Evolutionary conservation across 2,113 vertebrate genomes (phyloP).

Genomic region (Rhea americana): DNA sequence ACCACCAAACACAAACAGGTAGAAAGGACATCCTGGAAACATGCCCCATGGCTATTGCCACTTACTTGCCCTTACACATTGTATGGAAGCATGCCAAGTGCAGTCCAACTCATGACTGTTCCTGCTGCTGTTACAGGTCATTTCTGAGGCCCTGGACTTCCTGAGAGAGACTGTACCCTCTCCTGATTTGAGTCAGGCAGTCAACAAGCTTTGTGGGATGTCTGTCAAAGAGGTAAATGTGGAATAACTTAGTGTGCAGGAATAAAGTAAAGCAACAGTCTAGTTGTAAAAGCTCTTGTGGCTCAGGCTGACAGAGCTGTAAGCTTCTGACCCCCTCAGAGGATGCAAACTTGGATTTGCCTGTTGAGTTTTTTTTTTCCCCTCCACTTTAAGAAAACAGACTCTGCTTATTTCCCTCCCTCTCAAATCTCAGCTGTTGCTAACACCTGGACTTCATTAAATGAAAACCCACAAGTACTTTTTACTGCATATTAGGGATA

Average conservation of each 20-base stretch:
- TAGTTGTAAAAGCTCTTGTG: not conserved
- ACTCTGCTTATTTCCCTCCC: not conserved
- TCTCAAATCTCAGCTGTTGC: slow-evolving; percentile 5
- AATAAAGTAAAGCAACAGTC: not conserved
- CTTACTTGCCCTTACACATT: not conserved
- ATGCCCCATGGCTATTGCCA: not conserved
- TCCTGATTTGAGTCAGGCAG: slow-evolving; percentile 38
- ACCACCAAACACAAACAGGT: not conserved
- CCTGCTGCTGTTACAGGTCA: slow-evolving; percentile 30
- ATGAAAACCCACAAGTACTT: not conserved
- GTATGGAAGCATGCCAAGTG: not conserved
- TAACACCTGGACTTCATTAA: not conserved
- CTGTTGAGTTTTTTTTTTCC: not conserved
- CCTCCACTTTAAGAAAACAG: not conserved
- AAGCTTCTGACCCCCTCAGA: not conserved
- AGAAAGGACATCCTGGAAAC: not conserved
- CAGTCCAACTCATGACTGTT: not conserved
- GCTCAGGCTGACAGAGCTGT: not conserved
- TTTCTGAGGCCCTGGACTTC: slow-evolving; percentile 62
- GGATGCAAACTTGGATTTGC: not conserved
- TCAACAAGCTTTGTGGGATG: slow-evolving; percentile 48
- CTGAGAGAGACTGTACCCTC: not conserved
- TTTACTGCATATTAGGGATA: not conserved
- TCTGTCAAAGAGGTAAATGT: slow-evolving; percentile 5
- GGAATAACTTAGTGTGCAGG: not conserved